phyloP scores from a whole-genome alignment of 2,888 invertebrate genomes.

The Heliconius sara region DNA sequence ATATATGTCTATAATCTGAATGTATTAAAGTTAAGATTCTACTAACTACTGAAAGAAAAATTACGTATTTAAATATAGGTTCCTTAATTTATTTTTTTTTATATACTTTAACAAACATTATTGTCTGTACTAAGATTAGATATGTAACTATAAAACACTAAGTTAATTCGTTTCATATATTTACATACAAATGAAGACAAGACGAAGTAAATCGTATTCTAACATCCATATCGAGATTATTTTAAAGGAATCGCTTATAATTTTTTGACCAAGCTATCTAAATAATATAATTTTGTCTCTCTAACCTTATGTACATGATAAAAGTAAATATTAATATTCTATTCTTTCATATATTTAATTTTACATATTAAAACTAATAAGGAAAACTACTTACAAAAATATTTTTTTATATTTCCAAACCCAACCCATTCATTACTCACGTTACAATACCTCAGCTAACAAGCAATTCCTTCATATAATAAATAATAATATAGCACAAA shows the following conservation, averaged over 20 bases:
- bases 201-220: too few relatives aligned
- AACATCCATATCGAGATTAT: too few relatives aligned
- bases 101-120: not conserved
- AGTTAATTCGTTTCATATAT: too few relatives aligned
- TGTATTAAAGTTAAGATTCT: not conserved
- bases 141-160: too few relatives aligned
- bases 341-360: not conserved
- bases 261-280: too few relatives aligned
- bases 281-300: too few relatives aligned
- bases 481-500: constrained; percentile 57
- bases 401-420: not conserved
- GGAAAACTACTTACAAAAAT: not conserved
- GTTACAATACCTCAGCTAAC: constrained; percentile 46
- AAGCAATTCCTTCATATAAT: constrained; percentile 58
- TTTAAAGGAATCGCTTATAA: too few relatives aligned
- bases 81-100: not conserved
- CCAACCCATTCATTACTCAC: constrained; percentile 29
- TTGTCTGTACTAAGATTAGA: not conserved
- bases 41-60: not conserved
- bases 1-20: constrained; percentile 22
- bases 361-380: not conserved
- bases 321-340: too few relatives aligned
- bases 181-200: too few relatives aligned
- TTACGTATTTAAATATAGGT: not conserved
- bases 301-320: too few relatives aligned